A percentile compares a stretch with the other conserved stretches of the same genome.
These are phyloP conservation scores for Arenaria interpres DNA, from an alignment of 2,113 vertebrate genomes.

Conservation along the genomic window DNA sequence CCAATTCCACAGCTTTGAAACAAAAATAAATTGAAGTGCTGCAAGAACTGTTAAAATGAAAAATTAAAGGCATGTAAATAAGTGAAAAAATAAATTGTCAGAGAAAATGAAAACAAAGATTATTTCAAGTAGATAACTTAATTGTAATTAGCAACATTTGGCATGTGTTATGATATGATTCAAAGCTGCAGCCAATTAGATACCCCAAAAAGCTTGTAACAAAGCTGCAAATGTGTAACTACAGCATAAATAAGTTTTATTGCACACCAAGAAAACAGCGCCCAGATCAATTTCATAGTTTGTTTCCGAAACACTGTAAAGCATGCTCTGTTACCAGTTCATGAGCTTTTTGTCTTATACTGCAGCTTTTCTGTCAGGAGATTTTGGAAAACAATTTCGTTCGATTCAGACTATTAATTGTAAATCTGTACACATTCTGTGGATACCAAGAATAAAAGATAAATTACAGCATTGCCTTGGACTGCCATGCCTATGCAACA, in stretches of 20 bases:
- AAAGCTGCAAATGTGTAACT: constrained; percentile 66
- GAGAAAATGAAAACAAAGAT: constrained; percentile 63
- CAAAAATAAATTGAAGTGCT: constrained; percentile 53
- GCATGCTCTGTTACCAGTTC: not conserved
- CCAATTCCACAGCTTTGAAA: constrained; percentile 61
- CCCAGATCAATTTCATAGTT: constrained; percentile 23
- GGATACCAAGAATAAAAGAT: not conserved
- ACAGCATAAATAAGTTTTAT: constrained; percentile 59
- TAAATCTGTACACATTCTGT: not conserved
- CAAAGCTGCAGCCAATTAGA: constrained; percentile 66
- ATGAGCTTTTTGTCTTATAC: not conserved
- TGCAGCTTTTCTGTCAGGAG: not conserved
- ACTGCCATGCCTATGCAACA: not conserved
- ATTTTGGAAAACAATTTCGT: not conserved
- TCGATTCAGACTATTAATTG: not conserved
- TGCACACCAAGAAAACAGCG: constrained; percentile 39
- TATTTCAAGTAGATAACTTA: constrained; percentile 68
- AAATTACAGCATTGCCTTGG: not conserved
- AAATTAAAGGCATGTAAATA: constrained; percentile 64
- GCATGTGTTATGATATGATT: constrained; percentile 41
- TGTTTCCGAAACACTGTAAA: not conserved
- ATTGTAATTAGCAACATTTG: constrained; percentile 68
- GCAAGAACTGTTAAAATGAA: constrained; percentile 56
- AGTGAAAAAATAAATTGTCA: constrained; percentile 16
- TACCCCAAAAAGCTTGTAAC: constrained; percentile 64